phyloP scores from a whole-genome alignment of 2,888 invertebrate genomes.

The Acanthopleura granulata region DNA sequence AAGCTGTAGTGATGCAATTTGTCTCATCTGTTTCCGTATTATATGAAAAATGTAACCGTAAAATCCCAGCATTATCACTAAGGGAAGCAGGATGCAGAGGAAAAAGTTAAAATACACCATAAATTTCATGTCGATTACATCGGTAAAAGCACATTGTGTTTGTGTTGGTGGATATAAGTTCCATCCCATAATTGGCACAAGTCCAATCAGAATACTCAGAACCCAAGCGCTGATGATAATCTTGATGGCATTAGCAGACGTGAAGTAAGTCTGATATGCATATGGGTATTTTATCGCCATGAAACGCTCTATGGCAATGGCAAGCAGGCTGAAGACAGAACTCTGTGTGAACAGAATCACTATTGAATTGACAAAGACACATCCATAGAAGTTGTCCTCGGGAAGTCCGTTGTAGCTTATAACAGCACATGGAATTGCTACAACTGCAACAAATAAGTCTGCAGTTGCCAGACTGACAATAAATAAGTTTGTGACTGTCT shows the following conservation, averaged over 20 bases:
- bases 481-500: constrained; percentile 58
- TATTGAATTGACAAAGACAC: constrained; percentile 61
- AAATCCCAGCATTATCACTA: constrained; percentile 58
- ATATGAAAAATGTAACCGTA: constrained; percentile 63
- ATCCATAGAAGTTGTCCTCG: constrained; percentile 50
- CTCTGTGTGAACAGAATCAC: constrained; percentile 65
- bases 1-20: constrained; percentile 46
- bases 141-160: constrained; percentile 55
- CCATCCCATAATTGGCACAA: constrained; percentile 65
- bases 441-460: constrained; percentile 56
- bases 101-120: constrained; percentile 68
- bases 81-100: constrained; percentile 57
- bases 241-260: constrained; percentile 43
- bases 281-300: constrained; percentile 64
- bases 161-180: constrained; percentile 44
- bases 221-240: constrained; percentile 54
- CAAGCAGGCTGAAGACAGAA: constrained; percentile 63
- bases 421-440: constrained; percentile 55
- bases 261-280: constrained; percentile 51
- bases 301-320: constrained; percentile 64
- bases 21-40: constrained; percentile 54
- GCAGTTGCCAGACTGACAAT: constrained; percentile 59
- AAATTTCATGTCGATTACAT: constrained; percentile 63
- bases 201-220: constrained; percentile 54
- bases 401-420: constrained; percentile 51